These are phyloP conservation scores for Anableps anableps DNA, from an alignment of 2,797 vertebrate species.

Conservation along the genomic window DNA sequence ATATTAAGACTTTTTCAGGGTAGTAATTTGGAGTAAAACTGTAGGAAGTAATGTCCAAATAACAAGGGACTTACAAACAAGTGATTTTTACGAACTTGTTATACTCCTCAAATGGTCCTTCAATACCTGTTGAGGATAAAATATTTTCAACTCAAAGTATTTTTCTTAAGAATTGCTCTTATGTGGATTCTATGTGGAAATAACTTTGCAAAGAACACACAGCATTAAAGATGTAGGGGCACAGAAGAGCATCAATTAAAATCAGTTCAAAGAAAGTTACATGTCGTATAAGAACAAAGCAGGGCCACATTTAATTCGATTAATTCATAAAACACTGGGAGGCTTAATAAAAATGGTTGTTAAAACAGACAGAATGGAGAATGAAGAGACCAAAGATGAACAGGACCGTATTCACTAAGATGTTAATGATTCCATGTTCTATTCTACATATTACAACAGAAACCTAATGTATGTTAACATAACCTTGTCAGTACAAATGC, in stretches of 20 bases:
- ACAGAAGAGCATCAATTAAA: conserved; percentile 65
- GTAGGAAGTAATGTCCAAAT: conserved; percentile 84
- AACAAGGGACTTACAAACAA: conserved; percentile 84
- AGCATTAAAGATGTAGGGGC: conserved; percentile 65
- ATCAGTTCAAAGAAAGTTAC: conserved; percentile 59
- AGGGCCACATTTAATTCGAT: conserved; percentile 48
- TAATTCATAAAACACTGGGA: conserved; percentile 50
- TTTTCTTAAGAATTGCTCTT: conserved; percentile 73
- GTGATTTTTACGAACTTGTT: conserved; percentile 84
- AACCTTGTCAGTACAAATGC: not conserved
- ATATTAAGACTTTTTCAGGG: conserved; percentile 72
- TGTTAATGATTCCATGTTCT: not conserved
- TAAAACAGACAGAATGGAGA: conserved; percentile 42
- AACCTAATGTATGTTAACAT: not conserved
- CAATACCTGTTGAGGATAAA: conserved; percentile 87
- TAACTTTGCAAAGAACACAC: conserved; percentile 77
- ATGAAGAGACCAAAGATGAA: conserved; percentile 36
- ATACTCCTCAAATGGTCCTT: conserved; percentile 87
- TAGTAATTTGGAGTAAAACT: conserved; percentile 80
- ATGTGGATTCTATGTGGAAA: conserved; percentile 78
- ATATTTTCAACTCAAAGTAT: conserved; percentile 84
- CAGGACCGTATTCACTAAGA: conserved; percentile 1
- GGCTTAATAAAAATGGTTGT: conserved; percentile 41
- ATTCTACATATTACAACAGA: not conserved
- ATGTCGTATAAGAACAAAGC: conserved; percentile 62